Evolutionary conservation across 2,797 vertebrate genomes (phyloP).

Genomic region (Gallinago nigripennis): DNA sequence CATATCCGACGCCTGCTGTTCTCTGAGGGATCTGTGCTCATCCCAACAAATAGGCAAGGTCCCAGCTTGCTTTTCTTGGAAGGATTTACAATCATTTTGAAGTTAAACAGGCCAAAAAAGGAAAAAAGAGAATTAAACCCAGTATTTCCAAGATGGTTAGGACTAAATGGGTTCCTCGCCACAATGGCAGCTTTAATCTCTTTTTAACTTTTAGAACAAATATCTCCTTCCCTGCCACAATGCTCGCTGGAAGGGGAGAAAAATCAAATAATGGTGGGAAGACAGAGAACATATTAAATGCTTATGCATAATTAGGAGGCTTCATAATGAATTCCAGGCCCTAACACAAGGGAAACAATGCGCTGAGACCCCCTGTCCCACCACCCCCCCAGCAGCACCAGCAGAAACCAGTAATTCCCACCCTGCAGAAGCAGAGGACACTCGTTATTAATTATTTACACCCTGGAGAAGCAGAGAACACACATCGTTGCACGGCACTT

Average conservation of each 20-base stretch:
- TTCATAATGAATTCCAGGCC: background rate
- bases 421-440: background rate
- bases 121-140: no score
- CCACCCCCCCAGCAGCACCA: no score
- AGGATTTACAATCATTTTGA: background rate
- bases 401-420: background rate
- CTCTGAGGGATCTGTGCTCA: background rate
- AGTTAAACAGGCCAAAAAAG: background rate
- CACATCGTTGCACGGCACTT: background rate
- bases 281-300: background rate
- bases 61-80: background rate
- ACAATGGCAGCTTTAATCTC: background rate
- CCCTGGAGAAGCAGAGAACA: background rate
- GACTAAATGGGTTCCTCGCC: background rate
- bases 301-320: background rate
- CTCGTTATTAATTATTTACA: background rate
- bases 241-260: background rate
- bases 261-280: background rate
- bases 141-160: background rate
- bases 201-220: background rate
- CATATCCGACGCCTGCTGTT: rapidly evolving
- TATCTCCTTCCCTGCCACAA: background rate
- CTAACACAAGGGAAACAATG: background rate
- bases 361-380: background rate
- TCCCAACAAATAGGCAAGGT: rapidly evolving